Evolutionary conservation across 2,113 vertebrate genomes (phyloP).

Genomic region (Notiomystis cincta): DNA sequence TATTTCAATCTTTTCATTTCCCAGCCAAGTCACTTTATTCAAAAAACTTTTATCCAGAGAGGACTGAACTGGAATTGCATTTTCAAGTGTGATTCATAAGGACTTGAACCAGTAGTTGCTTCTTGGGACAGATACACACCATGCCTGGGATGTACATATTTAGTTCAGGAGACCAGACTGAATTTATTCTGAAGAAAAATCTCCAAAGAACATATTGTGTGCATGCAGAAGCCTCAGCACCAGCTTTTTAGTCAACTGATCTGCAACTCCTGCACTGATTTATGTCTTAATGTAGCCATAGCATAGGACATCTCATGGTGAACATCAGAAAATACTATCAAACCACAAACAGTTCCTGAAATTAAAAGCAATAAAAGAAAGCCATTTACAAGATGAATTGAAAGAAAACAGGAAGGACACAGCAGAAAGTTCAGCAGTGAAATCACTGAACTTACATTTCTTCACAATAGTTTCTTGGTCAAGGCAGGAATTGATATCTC

Average conservation of each 20-base stretch:
- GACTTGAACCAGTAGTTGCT: neutral
- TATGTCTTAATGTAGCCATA: neutral
- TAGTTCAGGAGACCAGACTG: neutral
- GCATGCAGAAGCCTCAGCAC: neutral
- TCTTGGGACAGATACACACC: neutral
- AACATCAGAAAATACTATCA: neutral
- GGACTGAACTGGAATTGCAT: neutral
- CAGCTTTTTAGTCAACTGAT: neutral
- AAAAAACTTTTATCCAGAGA: neutral
- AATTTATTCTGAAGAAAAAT: neutral
- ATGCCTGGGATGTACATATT: neutral
- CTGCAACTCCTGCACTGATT: neutral
- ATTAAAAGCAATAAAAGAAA: conserved; percentile 2
- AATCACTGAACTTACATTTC: neutral
- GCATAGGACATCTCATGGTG: neutral
- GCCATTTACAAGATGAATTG: neutral
- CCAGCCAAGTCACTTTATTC: neutral
- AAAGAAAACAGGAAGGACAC: neutral
- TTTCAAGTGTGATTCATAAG: neutral
- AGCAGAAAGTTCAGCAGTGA: neutral
- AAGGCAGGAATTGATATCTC: neutral
- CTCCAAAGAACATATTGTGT: neutral
- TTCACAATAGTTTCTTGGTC: neutral
- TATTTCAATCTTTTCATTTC: neutral
- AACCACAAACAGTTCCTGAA: neutral